Conservation (phyloP, 2,797 vertebrate genomes). For the Myotis findleyi region DNA sequence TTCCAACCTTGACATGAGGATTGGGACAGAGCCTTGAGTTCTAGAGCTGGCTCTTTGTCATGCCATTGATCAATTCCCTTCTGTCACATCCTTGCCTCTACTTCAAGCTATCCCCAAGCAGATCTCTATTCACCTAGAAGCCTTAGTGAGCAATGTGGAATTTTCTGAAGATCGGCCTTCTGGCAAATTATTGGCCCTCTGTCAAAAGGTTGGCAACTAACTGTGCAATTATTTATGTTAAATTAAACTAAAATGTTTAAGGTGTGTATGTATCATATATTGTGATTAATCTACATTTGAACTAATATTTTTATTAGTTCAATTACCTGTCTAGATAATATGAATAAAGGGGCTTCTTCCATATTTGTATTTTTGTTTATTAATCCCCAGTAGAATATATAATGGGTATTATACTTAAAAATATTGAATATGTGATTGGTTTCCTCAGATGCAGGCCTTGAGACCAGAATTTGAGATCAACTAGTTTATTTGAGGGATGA, state of each 20-base stretch:
- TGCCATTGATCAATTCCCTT: neutral
- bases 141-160: neutral
- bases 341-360: conserved; percentile 10
- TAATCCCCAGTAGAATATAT: neutral
- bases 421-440: neutral
- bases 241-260: conserved; percentile 23
- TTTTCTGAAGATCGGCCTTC: neutral
- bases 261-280: neutral
- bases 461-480: neutral
- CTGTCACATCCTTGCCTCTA: neutral
- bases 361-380: neutral
- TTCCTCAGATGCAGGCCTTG: neutral
- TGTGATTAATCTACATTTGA: conserved; percentile 10
- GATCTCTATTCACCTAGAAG: neutral
- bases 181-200: neutral
- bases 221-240: neutral
- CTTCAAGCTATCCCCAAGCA: neutral
- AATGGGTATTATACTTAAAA: neutral
- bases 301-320: conserved; percentile 43
- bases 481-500: neutral
- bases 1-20: neutral
- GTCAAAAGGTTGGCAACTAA: neutral
- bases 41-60: neutral
- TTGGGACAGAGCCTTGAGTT: neutral
- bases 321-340: conserved; percentile 4